These are phyloP conservation scores for Torymus tubicola DNA, from an alignment of 2,888 invertebrate genomes.

Conservation along the genomic window DNA sequence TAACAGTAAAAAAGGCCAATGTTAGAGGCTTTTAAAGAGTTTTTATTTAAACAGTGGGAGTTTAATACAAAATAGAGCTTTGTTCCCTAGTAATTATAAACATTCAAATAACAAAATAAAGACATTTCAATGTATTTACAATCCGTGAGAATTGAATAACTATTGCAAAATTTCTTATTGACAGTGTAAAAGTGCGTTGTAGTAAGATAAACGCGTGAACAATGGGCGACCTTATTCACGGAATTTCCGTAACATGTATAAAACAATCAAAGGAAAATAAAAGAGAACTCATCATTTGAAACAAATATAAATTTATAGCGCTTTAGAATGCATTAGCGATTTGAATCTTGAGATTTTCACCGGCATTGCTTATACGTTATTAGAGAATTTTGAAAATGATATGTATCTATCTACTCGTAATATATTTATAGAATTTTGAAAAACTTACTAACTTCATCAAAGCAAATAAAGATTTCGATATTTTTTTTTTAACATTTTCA, in stretches of 20 bases:
- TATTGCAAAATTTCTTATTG: conserved; percentile 33
- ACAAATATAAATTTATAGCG: neutral
- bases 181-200: conserved; percentile 51
- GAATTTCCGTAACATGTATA: conserved; percentile 21
- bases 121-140: conserved; percentile 45
- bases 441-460: too few species aligned
- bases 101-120: conserved; percentile 48
- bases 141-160: conserved; percentile 9
- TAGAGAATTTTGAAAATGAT: conserved; percentile 30
- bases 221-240: conserved; percentile 10
- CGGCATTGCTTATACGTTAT: conserved; percentile 1
- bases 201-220: conserved; percentile 26
- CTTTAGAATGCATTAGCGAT: conserved; percentile 1
- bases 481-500: conserved; percentile 16
- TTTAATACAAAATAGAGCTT: conserved; percentile 55
- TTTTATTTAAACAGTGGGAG: conserved; percentile 55
- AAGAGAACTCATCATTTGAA: conserved; percentile 10
- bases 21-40: conserved; percentile 17
- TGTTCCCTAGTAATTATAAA: conserved; percentile 42
- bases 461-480: neutral
- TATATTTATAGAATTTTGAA: too few species aligned
- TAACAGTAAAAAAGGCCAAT: neutral
- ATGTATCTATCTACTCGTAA: neutral
- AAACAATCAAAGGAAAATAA: conserved; percentile 33
- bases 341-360: neutral